Evolutionary conservation across 1,140 invertebrate species (phyloP).

Genomic region (Anadara kagoshimensis): DNA sequence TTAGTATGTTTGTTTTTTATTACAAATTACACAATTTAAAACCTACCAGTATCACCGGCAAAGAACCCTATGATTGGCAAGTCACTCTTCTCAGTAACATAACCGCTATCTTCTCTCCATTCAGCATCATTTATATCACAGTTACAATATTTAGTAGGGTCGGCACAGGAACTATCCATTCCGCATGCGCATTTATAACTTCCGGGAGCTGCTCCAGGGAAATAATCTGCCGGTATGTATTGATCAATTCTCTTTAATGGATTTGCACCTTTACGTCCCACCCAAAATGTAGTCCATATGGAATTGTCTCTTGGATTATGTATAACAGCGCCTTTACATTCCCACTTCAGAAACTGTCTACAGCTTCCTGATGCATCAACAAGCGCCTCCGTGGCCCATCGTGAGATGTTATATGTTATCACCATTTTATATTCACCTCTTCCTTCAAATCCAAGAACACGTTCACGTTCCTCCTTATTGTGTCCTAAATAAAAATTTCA

Average conservation of each 20-base stretch:
- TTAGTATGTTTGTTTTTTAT: too few relatives aligned
- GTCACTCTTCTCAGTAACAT: slow-evolving; percentile 57
- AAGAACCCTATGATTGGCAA: slow-evolving; percentile 58
- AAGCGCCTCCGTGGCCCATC: slow-evolving; percentile 44
- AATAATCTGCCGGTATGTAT: slow-evolving; percentile 50
- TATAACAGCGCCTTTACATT: slow-evolving; percentile 60
- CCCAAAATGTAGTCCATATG: slow-evolving; percentile 57
- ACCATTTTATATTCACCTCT: slow-evolving; percentile 49
- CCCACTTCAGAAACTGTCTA: slow-evolving; percentile 61
- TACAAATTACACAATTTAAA: too few relatives aligned
- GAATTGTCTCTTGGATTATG: slow-evolving; percentile 48
- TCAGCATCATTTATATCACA: slow-evolving; percentile 62
- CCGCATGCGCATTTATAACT: slow-evolving; percentile 58
- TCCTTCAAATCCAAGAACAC: slow-evolving; percentile 59
- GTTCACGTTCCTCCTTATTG: slow-evolving; percentile 38
- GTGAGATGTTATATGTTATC: slow-evolving; percentile 51
- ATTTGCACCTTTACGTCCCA: slow-evolving; percentile 29
- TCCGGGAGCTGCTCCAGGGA: slow-evolving; percentile 55
- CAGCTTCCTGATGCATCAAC: slow-evolving; percentile 58
- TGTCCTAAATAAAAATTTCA: slow-evolving; percentile 54
- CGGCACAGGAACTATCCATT: slow-evolving; percentile 28
- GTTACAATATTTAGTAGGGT: slow-evolving; percentile 46
- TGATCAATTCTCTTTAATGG: too few relatives aligned
- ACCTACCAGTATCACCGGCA: slow-evolving; percentile 66
- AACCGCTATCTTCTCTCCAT: slow-evolving; percentile 59